Percentiles rank a stretch among this genome's conserved stretches.
Conservation (phyloP, 1,140 invertebrate genomes). For the Nautilus pompilius region DNA sequence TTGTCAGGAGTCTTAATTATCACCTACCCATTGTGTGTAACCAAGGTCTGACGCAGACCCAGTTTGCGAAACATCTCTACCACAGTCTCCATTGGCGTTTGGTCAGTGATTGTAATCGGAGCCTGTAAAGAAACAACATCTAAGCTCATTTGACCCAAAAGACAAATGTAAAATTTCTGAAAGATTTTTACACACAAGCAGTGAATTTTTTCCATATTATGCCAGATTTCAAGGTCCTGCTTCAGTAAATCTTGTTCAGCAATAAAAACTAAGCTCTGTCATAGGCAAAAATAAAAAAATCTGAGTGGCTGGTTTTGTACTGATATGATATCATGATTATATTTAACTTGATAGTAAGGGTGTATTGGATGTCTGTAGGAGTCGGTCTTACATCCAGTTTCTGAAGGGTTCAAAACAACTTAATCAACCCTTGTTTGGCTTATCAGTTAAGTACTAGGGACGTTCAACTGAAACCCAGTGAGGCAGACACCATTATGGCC, state of each 20-base stretch:
- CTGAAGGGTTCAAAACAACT: neutral
- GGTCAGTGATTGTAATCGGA: conserved; percentile 97
- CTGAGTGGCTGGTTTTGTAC: neutral
- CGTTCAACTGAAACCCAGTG: neutral
- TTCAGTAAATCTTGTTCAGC: neutral
- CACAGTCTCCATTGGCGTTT: conserved; percentile 99
- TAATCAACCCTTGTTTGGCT: neutral
- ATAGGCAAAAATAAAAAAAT: neutral
- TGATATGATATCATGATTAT: too few relatives aligned
- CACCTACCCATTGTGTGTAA: conserved; percentile 96
- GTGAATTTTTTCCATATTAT: neutral
- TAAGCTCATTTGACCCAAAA: neutral
- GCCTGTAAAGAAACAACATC: conserved; percentile 61
- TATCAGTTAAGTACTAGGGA: neutral
- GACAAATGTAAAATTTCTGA: too few relatives aligned
- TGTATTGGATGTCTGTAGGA: neutral
- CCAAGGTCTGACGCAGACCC: conserved; percentile 91
- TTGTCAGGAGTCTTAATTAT: too few relatives aligned
- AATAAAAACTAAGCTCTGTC: neutral
- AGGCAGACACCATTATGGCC: neutral
- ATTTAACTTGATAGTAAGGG: neutral
- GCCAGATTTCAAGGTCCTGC: neutral
- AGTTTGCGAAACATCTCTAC: conserved; percentile 99
- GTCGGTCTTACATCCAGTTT: neutral
- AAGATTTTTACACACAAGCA: too few relatives aligned